Evolutionary conservation across 1,140 invertebrate genomes (phyloP).

Genomic region (Diorhabda carinulata): DNA sequence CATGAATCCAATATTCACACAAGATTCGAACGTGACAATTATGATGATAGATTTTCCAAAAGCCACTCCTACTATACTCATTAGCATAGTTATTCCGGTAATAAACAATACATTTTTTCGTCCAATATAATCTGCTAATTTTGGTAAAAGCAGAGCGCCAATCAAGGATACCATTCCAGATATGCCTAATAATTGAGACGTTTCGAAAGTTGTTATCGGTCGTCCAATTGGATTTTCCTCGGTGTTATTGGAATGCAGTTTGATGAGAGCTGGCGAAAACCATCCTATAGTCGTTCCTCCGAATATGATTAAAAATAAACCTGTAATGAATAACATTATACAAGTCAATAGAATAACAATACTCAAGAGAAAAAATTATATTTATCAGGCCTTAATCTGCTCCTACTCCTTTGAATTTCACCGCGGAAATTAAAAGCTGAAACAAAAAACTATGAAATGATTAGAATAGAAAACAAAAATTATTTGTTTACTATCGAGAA

Average conservation of each 20-base stretch:
- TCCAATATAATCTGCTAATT: slow-evolving; percentile 8
- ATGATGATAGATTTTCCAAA: neutral
- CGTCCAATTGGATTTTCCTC: neutral
- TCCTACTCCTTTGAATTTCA: too few relatives aligned
- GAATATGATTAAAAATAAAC: neutral
- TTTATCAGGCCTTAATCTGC: too few relatives aligned
- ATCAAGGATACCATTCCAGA: neutral
- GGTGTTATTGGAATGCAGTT: slow-evolving; percentile 1
- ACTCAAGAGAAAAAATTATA: too few relatives aligned
- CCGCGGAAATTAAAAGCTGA: too few relatives aligned
- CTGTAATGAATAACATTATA: too few relatives aligned
- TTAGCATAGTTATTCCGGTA: neutral
- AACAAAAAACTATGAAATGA: too few relatives aligned
- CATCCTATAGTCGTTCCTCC: neutral
- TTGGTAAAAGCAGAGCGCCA: neutral
- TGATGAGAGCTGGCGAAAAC: slow-evolving; percentile 5
- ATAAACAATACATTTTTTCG: neutral
- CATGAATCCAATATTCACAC: neutral
- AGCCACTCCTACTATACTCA: neutral
- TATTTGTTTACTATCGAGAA: too few relatives aligned
- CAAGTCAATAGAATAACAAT: too few relatives aligned
- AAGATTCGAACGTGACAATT: neutral
- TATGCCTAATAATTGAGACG: neutral
- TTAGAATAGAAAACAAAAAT: too few relatives aligned
- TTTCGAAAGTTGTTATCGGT: neutral